phyloP scores from a whole-genome alignment of 1,140 invertebrate genomes.

The Sarcophaga peregrina region DNA sequence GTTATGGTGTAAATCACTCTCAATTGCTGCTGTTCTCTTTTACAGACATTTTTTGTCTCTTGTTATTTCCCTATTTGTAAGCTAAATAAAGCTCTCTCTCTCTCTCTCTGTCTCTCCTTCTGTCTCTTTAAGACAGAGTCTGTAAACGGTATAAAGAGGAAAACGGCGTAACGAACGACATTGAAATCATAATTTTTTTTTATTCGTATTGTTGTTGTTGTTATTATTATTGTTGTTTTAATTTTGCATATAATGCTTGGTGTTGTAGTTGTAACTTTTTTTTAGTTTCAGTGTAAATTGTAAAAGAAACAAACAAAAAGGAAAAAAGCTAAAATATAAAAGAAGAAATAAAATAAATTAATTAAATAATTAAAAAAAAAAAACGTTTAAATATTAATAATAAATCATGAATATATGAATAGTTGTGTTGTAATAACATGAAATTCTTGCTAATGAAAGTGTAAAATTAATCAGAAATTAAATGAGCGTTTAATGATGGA shows the following conservation, averaged over 20 bases:
- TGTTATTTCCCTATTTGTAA: no score
- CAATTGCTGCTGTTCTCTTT: background rate
- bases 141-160: background rate
- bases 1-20: background rate
- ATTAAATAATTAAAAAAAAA: conserved; percentile 1
- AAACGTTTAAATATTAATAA: background rate
- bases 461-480: background rate
- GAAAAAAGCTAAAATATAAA: conserved; percentile 21
- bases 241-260: background rate
- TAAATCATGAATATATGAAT: background rate
- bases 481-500: background rate
- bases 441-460: background rate
- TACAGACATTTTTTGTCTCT: background rate
- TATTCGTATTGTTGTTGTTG: conserved; percentile 1
- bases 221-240: conserved; percentile 33
- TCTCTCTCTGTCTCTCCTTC: conserved; percentile 1
- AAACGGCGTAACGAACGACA: conserved; percentile 30
- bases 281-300: background rate
- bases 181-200: conserved; percentile 39
- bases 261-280: conserved; percentile 4
- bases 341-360: conserved; percentile 23
- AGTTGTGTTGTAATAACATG: background rate
- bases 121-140: background rate
- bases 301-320: conserved; percentile 29
- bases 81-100: background rate